phyloP scores from a whole-genome alignment of 2,888 invertebrate species.

The Hoplodrina blanda region DNA sequence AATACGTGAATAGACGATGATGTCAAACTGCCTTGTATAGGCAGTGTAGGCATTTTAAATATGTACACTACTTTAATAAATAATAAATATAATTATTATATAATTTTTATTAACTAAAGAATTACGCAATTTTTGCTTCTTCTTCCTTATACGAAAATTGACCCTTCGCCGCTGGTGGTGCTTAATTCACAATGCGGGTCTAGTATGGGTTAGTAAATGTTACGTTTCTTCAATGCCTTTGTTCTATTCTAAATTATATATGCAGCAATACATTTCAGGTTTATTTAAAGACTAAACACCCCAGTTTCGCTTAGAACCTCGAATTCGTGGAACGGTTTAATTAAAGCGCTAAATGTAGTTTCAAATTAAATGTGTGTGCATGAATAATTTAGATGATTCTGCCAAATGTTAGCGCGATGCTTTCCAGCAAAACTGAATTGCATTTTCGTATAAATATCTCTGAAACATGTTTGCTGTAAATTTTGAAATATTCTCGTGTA shows the following conservation, averaged over 20 bases:
- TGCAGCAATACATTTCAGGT: slow-evolving; percentile 9
- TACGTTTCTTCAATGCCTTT: background rate
- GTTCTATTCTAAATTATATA: background rate
- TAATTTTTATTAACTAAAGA: no score
- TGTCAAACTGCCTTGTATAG: no score
- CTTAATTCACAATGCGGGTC: background rate
- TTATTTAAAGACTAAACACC: slow-evolving; percentile 16
- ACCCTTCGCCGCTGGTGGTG: no score
- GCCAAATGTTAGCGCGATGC: slow-evolving; percentile 39
- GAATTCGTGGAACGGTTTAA: slow-evolving; percentile 49
- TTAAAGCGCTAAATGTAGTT: slow-evolving; percentile 51
- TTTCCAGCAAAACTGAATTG: slow-evolving; percentile 28
- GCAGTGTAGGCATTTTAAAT: no score
- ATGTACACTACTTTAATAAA: no score
- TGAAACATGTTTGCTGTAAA: background rate
- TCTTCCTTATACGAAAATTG: no score
- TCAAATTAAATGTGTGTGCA: slow-evolving; percentile 47
- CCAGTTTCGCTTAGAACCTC: slow-evolving; percentile 31
- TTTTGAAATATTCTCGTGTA: slow-evolving; percentile 6
- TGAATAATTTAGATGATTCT: slow-evolving; percentile 44
- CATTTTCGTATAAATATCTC: slow-evolving; percentile 13
- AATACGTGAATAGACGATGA: no score
- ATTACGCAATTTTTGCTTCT: no score
- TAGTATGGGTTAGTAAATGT: background rate
- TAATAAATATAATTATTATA: no score